A percentile compares a stretch with the other conserved stretches of the same genome.
These are phyloP conservation scores for Parnassius orleans DNA, from an alignment of 2,888 invertebrate species.

Conservation along the genomic window DNA sequence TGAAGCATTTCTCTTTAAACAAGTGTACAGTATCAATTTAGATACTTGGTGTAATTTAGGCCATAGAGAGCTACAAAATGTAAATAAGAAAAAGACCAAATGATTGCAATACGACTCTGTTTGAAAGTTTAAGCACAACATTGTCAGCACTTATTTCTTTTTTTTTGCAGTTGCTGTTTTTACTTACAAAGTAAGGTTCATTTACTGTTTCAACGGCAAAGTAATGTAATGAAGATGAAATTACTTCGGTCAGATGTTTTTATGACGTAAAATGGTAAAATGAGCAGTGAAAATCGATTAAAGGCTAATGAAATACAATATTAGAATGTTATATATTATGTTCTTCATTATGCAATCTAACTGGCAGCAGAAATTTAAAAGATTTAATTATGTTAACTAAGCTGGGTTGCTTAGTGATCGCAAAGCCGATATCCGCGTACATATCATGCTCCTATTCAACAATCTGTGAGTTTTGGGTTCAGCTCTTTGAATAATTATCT, in stretches of 20 bases:
- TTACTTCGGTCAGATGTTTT: not conserved
- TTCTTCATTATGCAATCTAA: no score
- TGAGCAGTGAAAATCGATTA: no score
- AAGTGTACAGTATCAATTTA: conserved; percentile 15
- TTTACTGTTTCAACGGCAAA: conserved; percentile 4
- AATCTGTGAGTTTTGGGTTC: no score
- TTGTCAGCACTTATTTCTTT: conserved; percentile 3
- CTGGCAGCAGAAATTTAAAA: no score
- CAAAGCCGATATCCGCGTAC: no score
- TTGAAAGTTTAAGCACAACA: conserved; percentile 12
- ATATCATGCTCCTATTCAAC: no score
- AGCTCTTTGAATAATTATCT: no score
- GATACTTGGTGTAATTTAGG: conserved; percentile 9
- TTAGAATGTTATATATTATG: no score
- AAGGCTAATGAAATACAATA: no score
- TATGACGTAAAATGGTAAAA: no score
- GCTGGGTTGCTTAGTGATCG: no score
- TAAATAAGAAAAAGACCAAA: not conserved
- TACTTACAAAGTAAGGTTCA: conserved; percentile 1
- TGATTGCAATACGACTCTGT: conserved; percentile 3
- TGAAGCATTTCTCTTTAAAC: conserved; percentile 13
- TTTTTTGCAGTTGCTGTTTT: not conserved
- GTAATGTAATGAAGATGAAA: not conserved
- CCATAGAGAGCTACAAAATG: not conserved
- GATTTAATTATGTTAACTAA: no score